These are phyloP conservation scores for Bombus waltoni DNA, from an alignment of 1,140 invertebrate species.

Conservation along the genomic window DNA sequence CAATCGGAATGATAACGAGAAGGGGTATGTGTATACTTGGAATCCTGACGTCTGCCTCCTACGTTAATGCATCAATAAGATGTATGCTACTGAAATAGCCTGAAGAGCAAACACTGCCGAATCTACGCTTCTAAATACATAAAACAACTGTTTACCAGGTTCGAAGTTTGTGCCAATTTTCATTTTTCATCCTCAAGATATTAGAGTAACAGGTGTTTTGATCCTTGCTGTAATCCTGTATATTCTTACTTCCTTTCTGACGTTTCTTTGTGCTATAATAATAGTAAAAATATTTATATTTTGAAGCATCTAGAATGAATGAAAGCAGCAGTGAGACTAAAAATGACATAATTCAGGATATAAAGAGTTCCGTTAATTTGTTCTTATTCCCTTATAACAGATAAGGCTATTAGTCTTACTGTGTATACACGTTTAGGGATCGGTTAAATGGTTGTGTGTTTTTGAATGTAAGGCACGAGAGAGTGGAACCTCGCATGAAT, in stretches of 20 bases:
- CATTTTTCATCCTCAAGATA: too few relatives aligned
- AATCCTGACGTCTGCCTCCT: background rate
- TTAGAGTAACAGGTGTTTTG: background rate
- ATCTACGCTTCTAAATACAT: conserved; percentile 25
- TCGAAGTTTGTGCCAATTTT: conserved; percentile 30
- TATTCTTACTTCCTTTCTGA: background rate
- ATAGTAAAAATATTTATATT: background rate
- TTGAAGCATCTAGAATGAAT: background rate
- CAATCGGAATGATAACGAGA: background rate
- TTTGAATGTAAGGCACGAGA: background rate
- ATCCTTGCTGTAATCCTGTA: background rate
- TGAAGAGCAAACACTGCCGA: background rate
- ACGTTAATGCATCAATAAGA: conserved; percentile 28
- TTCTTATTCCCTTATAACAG: background rate
- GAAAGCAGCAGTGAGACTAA: background rate
- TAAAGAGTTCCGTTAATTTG: background rate
- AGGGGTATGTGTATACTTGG: too few relatives aligned
- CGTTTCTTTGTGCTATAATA: background rate
- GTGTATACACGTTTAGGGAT: background rate
- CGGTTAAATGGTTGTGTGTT: background rate
- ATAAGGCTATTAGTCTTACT: background rate
- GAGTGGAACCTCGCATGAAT: background rate
- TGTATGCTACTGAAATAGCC: conserved; percentile 12
- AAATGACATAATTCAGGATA: background rate
- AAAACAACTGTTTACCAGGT: background rate